phyloP scores from a whole-genome alignment of 2,888 invertebrate genomes.

The Plagodis dolabraria region DNA sequence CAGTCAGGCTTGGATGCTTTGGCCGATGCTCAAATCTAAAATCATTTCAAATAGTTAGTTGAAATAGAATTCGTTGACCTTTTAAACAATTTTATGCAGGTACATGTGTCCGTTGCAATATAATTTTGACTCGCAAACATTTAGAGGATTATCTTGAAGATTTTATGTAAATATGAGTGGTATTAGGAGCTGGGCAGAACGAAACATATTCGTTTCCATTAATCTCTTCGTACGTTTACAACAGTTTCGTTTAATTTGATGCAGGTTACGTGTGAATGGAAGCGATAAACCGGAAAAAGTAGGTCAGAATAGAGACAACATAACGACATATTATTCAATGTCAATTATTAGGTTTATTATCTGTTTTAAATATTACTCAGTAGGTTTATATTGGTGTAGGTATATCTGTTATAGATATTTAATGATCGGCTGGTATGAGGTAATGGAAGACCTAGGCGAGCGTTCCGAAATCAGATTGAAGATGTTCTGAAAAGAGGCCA shows the following conservation, averaged over 20 bases:
- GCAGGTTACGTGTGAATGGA: not conserved
- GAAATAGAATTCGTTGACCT: constrained; percentile 16
- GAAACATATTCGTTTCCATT: not conserved
- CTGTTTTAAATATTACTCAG: too few species aligned
- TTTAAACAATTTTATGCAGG: not conserved
- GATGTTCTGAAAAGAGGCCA: too few species aligned
- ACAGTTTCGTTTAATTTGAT: not conserved
- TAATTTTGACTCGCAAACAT: not conserved
- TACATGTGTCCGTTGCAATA: not conserved
- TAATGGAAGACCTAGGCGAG: too few species aligned
- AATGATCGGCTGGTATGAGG: too few species aligned
- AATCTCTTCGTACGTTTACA: not conserved
- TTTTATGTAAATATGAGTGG: not conserved
- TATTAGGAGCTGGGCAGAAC: not conserved
- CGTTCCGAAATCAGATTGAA: too few species aligned
- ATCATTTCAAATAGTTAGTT: constrained; percentile 12
- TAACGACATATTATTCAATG: too few species aligned
- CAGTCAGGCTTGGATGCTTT: constrained; percentile 5
- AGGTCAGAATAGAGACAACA: not conserved
- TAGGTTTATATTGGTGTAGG: too few species aligned
- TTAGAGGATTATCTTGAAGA: constrained; percentile 4
- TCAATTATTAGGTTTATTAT: too few species aligned
- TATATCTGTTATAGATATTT: too few species aligned
- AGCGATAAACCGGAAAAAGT: not conserved
- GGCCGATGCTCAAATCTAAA: constrained; percentile 22